phyloP scores from a whole-genome alignment of 2,113 vertebrate genomes.

The Polypterus senegalus region DNA sequence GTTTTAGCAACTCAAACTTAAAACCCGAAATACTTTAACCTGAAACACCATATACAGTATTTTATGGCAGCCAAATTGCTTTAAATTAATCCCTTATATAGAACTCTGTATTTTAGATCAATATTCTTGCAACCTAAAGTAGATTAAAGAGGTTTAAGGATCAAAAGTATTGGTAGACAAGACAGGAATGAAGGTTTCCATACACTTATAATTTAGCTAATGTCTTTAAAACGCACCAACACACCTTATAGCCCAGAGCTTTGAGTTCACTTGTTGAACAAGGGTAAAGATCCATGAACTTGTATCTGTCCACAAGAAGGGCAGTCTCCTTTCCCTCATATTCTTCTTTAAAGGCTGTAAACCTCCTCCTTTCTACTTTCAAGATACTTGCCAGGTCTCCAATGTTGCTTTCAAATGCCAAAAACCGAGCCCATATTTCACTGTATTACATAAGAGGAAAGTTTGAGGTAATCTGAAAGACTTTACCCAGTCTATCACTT shows the following conservation, averaged over 20 bases:
- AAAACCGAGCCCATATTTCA: slow-evolving; percentile 94
- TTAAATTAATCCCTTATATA: no score
- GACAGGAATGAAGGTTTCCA: no score
- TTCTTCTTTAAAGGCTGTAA: slow-evolving; percentile 92
- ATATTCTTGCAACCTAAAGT: no score
- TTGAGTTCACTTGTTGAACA: slow-evolving; percentile 91
- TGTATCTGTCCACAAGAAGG: slow-evolving; percentile 88
- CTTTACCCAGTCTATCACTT: background rate
- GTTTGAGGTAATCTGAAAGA: background rate
- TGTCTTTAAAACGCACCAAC: slow-evolving; percentile 6
- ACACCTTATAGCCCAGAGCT: slow-evolving; percentile 94
- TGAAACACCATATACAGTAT: no score
- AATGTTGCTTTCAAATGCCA: slow-evolving; percentile 96
- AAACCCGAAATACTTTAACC: no score
- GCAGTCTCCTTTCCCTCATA: slow-evolving; percentile 97
- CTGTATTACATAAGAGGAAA: slow-evolving; percentile 43
- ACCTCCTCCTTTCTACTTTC: slow-evolving; percentile 89
- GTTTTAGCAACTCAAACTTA: no score
- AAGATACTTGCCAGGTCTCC: slow-evolving; percentile 94
- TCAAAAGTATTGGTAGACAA: no score
- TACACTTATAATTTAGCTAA: no score
- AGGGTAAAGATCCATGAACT: slow-evolving; percentile 97
- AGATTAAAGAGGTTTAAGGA: no score
- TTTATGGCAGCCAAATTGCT: no score
- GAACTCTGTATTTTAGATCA: no score